A percentile compares a stretch with the other conserved stretches of the same genome.
Conservation (phyloP, 2,113 vertebrate genomes). For the Typhlomys cinereus region DNA sequence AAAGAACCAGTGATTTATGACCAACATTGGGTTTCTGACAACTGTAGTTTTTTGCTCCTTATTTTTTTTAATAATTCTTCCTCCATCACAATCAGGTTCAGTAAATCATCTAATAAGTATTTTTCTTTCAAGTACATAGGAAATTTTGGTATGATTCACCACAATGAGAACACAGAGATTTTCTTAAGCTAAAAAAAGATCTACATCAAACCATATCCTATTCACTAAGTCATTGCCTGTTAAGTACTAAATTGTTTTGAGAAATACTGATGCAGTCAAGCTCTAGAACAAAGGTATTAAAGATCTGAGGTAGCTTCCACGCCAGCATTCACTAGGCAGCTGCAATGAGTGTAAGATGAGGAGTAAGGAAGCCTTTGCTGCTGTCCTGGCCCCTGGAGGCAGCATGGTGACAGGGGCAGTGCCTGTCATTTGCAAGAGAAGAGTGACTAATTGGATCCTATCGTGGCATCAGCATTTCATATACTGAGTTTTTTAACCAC, state of each 20-base stretch:
- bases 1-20: constrained; percentile 38
- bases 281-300: neutral
- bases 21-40: constrained; percentile 21
- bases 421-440: neutral
- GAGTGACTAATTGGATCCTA: neutral
- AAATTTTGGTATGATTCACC: constrained; percentile 39
- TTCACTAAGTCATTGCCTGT: constrained; percentile 5
- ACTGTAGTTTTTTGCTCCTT: neutral
- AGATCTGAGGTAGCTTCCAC: neutral
- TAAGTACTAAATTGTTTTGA: neutral
- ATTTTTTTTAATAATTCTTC: constrained; percentile 31
- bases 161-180: constrained; percentile 29
- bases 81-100: constrained; percentile 29
- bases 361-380: neutral
- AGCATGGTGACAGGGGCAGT: neutral
- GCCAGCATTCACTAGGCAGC: neutral
- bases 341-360: neutral
- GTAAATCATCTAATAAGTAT: neutral
- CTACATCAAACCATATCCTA: constrained; percentile 1
- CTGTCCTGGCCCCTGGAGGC: neutral
- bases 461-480: neutral
- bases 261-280: neutral
- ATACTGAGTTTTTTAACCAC: neutral
- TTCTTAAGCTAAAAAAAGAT: constrained; percentile 42
- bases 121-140: constrained; percentile 22